Base-by-base conservation (phyloP, 1,140 invertebrate genomes). In the Drosophila subobscura region DNA sequence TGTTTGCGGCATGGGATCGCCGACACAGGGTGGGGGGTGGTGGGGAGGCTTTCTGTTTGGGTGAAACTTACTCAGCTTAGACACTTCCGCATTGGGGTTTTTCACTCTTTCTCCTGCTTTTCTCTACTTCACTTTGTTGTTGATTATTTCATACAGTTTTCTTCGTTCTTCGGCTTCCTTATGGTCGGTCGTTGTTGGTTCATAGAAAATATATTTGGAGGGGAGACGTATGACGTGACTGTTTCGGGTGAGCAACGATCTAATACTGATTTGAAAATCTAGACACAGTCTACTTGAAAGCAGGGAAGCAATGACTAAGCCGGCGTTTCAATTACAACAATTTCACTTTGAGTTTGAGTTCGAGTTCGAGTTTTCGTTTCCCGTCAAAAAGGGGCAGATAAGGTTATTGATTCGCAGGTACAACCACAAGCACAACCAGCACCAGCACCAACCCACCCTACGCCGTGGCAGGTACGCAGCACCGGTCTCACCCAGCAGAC, bases 361-460 rank as follows among this genome's bases (percentile, higher is more conserved):
- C 10, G 33, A 10, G 33, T 37, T 37, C 3, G 10, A 37, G 16
- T 20, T 20, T 20, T 20, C 16, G 10, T 37, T 37, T 37, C 10
- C 33, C 33, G 33, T 37, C 4, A 12, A 37, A 33, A 37, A 37
- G 22, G 25, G 44, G 51, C 14, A 49, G 64, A 49, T 56, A 70
- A 68, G 41, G 64, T 52, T 41, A 40, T 67, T 68, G 66, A 68
- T 52, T 68, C 44, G 51, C 64, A 70, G 66, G 66, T 68, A 68
- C 50, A 61, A 20, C 25, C 49, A 25, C 22, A 8, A 37, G 7
- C 47, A 68, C 50, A n/a, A n/a, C n/a, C n/a, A n/a, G n/a, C n/a
- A n/a, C n/a, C n/a, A n/a, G 64, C 47, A 68, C 50, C 61, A 50
- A 23, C 25, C 46, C 46, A 63, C 60, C 60, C 60, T 65, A 7